phyloP scores from a whole-genome alignment of 2,888 invertebrate species.

The Pantelozetes paolii region DNA sequence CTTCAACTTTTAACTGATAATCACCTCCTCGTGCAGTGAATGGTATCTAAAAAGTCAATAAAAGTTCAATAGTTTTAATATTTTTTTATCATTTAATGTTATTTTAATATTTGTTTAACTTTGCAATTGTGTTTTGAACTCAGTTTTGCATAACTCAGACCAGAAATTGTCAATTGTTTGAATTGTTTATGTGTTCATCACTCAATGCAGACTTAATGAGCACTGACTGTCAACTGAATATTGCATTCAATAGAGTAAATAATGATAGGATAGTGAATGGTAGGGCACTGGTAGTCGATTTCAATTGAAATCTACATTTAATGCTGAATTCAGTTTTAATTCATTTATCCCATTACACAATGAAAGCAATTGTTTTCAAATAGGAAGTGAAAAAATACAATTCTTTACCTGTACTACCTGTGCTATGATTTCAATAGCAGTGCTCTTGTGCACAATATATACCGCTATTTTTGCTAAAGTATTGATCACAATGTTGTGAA shows the following conservation, averaged over 20 bases:
- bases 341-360: background rate
- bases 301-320: background rate
- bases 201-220: background rate
- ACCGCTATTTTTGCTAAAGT: background rate
- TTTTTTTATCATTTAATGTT: too few species aligned
- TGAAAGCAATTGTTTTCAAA: background rate
- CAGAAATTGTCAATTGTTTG: background rate
- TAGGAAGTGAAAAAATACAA: background rate
- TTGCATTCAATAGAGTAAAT: too few species aligned
- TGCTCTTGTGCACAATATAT: background rate
- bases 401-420: background rate
- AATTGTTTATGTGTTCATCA: background rate
- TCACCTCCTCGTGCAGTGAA: constrained; percentile 51
- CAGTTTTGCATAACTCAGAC: constrained; percentile 5
- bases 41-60: constrained; percentile 51
- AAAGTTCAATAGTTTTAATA: background rate
- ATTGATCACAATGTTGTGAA: background rate
- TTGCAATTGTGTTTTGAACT: constrained; percentile 1
- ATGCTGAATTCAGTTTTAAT: background rate
- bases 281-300: too few species aligned
- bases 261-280: background rate
- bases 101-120: too few species aligned
- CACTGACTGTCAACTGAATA: background rate
- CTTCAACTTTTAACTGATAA: constrained; percentile 54
- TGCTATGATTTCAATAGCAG: background rate